Percentiles rank a stretch among this genome's conserved stretches.
phyloP scores from a whole-genome alignment of 2,888 invertebrate species.

The Sinhomidia bicolor region DNA sequence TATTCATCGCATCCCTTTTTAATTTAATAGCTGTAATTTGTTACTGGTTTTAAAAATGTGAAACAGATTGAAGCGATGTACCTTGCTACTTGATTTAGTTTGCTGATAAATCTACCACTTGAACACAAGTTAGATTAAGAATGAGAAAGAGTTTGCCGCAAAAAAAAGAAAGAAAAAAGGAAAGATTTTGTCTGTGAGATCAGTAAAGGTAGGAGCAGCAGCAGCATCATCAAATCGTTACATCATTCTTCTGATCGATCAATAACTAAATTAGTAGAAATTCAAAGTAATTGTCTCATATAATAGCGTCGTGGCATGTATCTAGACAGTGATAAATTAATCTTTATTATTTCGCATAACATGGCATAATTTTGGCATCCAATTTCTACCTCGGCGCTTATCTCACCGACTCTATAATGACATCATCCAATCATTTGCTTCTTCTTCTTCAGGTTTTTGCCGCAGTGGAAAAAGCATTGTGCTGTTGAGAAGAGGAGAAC shows the following conservation, averaged over 20 bases:
- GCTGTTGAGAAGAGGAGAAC: constrained; percentile 4
- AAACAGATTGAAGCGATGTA: not conserved
- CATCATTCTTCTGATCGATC: not conserved
- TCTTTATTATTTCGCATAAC: not conserved
- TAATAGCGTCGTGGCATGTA: not conserved
- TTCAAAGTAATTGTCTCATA: not conserved
- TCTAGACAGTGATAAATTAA: constrained; percentile 1
- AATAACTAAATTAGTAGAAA: not conserved
- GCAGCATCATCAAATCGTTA: not conserved
- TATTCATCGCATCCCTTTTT: not conserved
- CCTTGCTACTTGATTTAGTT: not conserved
- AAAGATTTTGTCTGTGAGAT: not conserved
- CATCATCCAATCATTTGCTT: constrained; percentile 34
- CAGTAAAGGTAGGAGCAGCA: not conserved
- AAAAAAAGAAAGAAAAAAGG: not conserved
- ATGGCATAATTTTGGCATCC: not conserved
- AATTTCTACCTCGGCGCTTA: constrained; percentile 16
- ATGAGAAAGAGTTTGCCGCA: not conserved
- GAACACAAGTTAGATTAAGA: not conserved
- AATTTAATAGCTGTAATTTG: constrained; percentile 5
- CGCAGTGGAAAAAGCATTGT: not conserved
- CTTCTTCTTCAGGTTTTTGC: not conserved
- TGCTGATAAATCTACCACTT: not conserved
- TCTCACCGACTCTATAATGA: constrained; percentile 10
- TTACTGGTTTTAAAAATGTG: constrained; percentile 1